Percentiles rank a stretch among this genome's conserved stretches.
These are phyloP conservation scores for Apamea crenata DNA, from an alignment of 2,888 invertebrate species.

Conservation along the genomic window DNA sequence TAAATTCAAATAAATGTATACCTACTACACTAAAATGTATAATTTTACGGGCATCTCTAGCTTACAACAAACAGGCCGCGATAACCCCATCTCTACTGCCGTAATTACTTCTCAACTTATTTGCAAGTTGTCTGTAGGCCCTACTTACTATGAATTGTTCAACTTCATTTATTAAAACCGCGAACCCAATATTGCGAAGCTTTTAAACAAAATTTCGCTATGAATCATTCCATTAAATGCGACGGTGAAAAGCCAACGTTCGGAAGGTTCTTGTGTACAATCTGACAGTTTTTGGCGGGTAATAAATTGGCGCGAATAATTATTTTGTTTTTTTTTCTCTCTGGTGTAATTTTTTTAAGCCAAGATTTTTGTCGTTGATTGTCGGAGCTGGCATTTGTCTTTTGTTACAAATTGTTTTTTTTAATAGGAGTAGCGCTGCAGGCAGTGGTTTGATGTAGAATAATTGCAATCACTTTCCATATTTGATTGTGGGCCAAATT, in stretches of 20 bases:
- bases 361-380: conserved; percentile 31
- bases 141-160: conserved; percentile 46
- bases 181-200: conserved; percentile 49
- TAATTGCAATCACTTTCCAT: conserved; percentile 18
- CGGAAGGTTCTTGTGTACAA: conserved; percentile 56
- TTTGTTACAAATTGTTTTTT: conserved; percentile 32
- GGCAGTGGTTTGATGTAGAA: neutral
- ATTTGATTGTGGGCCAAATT: conserved; percentile 15
- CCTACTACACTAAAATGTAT: conserved; percentile 4
- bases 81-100: conserved; percentile 33
- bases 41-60: conserved; percentile 26
- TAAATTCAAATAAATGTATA: conserved; percentile 43
- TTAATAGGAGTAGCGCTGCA: neutral
- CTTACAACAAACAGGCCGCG: conserved; percentile 25
- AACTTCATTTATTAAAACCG: conserved; percentile 60
- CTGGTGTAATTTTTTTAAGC: conserved; percentile 23
- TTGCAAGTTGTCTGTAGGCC: conserved; percentile 50
- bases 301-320: conserved; percentile 70
- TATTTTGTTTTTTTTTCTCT: conserved; percentile 54
- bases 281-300: conserved; percentile 68
- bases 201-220: conserved; percentile 56
- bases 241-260: conserved; percentile 61
- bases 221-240: conserved; percentile 66
- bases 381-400: conserved; percentile 5
- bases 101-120: conserved; percentile 60